Conservation (phyloP, 2,888 invertebrate genomes). For the Leuctra nigra region DNA sequence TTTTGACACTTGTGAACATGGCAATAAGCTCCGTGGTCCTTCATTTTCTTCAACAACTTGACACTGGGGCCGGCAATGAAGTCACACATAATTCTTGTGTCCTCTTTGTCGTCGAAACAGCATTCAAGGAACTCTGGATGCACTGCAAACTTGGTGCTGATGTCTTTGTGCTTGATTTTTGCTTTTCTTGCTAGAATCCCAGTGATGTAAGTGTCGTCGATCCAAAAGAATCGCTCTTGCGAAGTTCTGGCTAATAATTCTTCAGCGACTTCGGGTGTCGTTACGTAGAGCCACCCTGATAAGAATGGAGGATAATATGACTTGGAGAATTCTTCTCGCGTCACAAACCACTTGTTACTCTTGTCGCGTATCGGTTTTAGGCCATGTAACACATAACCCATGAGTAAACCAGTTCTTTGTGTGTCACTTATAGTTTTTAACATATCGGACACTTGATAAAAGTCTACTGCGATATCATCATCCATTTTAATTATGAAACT, state of each 20-base stretch:
- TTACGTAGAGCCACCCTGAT: constrained; percentile 80
- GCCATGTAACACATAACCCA: constrained; percentile 60
- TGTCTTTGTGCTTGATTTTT: constrained; percentile 38
- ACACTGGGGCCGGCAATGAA: constrained; percentile 70
- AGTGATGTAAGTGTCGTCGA: constrained; percentile 83
- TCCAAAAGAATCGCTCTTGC: constrained; percentile 72
- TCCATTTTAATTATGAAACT: constrained; percentile 71
- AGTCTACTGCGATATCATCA: constrained; percentile 69
- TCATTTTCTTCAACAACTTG: constrained; percentile 61
- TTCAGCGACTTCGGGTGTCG: constrained; percentile 56
- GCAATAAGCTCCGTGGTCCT: constrained; percentile 55
- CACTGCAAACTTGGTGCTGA: constrained; percentile 58
- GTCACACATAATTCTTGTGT: constrained; percentile 56
- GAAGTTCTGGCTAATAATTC: constrained; percentile 49
- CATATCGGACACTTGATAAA: constrained; percentile 49
- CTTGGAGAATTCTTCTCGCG: constrained; percentile 53
- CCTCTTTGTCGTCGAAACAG: constrained; percentile 45
- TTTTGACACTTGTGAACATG: constrained; percentile 47
- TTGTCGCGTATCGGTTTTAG: constrained; percentile 57
- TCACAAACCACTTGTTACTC: constrained; percentile 76
- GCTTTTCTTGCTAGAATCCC: constrained; percentile 51
- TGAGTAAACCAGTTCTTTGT: constrained; percentile 41
- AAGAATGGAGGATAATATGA: constrained; percentile 64
- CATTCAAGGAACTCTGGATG: constrained; percentile 68
- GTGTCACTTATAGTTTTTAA: constrained; percentile 38